These are phyloP conservation scores for Odontothrips loti DNA, from an alignment of 2,888 invertebrate genomes.

Conservation along the genomic window DNA sequence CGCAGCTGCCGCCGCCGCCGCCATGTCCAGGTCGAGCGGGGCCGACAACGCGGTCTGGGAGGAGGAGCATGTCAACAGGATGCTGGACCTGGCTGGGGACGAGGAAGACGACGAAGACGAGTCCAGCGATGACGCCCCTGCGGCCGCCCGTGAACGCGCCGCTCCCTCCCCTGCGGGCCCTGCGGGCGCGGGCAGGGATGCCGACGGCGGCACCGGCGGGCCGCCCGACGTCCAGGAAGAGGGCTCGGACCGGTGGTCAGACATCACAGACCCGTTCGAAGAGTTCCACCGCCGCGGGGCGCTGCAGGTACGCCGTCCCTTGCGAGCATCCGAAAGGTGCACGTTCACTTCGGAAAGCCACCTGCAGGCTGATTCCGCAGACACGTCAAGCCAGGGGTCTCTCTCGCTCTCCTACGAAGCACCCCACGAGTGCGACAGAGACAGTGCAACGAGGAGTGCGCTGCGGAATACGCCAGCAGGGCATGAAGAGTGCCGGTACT, in stretches of 20 bases:
- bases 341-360: too few relatives aligned
- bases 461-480: too few relatives aligned
- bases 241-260: background rate
- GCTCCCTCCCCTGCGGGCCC: too few relatives aligned
- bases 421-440: too few relatives aligned
- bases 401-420: too few relatives aligned
- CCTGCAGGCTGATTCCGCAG: too few relatives aligned
- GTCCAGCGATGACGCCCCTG: background rate
- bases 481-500: too few relatives aligned
- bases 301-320: background rate
- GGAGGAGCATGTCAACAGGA: conserved; percentile 7
- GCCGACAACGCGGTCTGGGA: conserved; percentile 6
- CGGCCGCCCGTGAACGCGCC: too few relatives aligned
- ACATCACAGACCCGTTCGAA: conserved; percentile 6
- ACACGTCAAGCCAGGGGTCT: too few relatives aligned
- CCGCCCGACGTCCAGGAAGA: background rate
- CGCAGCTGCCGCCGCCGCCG: background rate
- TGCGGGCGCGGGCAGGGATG: background rate
- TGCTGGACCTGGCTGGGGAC: conserved; percentile 2
- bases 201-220: background rate
- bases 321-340: background rate
- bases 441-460: too few relatives aligned
- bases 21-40: conserved; percentile 4
- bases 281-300: background rate
- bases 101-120: background rate